Evolutionary conservation across 2,888 invertebrate species (phyloP).

Genomic region (Coelopa pilipes): DNA sequence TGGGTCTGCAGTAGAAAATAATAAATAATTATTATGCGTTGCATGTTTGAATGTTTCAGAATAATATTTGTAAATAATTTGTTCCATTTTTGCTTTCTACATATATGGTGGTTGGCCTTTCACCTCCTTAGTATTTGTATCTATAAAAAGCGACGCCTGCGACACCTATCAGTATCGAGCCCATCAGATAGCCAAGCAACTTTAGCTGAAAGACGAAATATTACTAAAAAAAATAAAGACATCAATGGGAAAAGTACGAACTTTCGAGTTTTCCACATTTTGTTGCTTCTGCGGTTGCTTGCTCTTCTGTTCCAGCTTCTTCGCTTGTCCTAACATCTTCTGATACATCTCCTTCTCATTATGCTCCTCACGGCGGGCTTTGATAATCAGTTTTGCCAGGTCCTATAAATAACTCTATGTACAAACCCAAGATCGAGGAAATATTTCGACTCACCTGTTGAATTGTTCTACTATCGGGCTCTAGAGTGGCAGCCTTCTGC

Average conservation of each 20-base stretch:
- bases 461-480: conserved; percentile 74
- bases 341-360: conserved; percentile 76
- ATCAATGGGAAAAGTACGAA: conserved; percentile 37
- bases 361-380: conserved; percentile 71
- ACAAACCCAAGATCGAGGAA: neutral
- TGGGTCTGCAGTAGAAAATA: conserved; percentile 3
- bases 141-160: conserved; percentile 80
- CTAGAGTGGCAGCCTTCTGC: conserved; percentile 72
- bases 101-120: neutral
- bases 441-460: conserved; percentile 59
- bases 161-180: conserved; percentile 77
- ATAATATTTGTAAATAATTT: neutral
- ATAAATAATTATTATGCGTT: conserved; percentile 9
- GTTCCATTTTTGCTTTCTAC: neutral
- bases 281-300: conserved; percentile 57
- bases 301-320: conserved; percentile 64
- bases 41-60: neutral
- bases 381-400: conserved; percentile 70
- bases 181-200: conserved; percentile 69
- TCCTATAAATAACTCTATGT: conserved; percentile 59
- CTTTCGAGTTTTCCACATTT: conserved; percentile 62
- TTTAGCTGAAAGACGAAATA: conserved; percentile 57
- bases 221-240: conserved; percentile 7
- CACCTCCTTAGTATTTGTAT: conserved; percentile 70
- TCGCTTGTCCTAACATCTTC: conserved; percentile 73